Evolutionary conservation across 2,888 invertebrate species (phyloP).

Genomic region (Acanthacorydalis orientalis): DNA sequence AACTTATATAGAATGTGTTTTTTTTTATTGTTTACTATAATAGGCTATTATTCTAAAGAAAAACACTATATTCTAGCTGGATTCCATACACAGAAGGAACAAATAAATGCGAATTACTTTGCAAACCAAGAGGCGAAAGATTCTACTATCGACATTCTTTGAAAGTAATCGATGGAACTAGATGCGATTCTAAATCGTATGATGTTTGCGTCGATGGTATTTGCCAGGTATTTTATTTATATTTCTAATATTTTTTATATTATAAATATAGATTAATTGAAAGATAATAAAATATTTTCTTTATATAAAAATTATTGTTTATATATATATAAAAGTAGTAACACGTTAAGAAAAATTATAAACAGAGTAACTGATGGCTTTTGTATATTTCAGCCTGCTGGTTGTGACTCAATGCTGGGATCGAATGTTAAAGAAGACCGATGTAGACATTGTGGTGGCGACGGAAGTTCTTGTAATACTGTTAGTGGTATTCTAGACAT

Average conservation of each 20-base stretch:
- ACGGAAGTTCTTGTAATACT: conserved; percentile 75
- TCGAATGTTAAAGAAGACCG: conserved; percentile 75
- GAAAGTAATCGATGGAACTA: conserved; percentile 70
- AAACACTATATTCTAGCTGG: conserved; percentile 41
- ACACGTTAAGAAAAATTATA: background rate
- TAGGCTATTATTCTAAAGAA: background rate
- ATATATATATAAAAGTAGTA: too few relatives aligned
- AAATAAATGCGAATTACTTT: conserved; percentile 88
- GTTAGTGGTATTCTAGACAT: conserved; percentile 51
- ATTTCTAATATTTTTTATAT: background rate
- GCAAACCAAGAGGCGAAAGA: conserved; percentile 80
- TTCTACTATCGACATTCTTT: conserved; percentile 79
- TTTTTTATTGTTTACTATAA: too few relatives aligned
- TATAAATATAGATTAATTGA: background rate
- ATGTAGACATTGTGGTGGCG: conserved; percentile 84
- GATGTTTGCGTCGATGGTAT: conserved; percentile 91
- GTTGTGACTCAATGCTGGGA: conserved; percentile 89
- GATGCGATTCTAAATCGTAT: conserved; percentile 62
- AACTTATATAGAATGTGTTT: too few relatives aligned
- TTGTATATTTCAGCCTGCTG: conserved; percentile 50
- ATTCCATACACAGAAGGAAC: conserved; percentile 74
- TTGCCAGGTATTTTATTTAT: conserved; percentile 52
- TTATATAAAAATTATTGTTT: too few relatives aligned
- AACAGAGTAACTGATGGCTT: too few relatives aligned
- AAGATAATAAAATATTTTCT: background rate